phyloP scores from a whole-genome alignment of 2,888 invertebrate genomes.

The Adelphocoris suturalis region DNA sequence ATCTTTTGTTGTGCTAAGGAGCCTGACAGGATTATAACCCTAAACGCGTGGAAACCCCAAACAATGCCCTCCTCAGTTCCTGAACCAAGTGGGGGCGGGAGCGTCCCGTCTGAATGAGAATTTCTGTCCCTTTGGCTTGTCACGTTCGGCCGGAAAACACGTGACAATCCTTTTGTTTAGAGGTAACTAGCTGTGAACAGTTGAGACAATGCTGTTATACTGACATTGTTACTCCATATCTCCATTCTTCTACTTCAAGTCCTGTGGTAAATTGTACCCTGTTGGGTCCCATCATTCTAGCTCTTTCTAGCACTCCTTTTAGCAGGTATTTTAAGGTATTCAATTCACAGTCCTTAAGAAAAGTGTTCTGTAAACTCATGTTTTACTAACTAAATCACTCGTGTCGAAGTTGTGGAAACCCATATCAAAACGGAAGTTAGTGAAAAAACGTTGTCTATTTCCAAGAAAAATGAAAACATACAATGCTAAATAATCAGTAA shows the following conservation, averaged over 20 bases:
- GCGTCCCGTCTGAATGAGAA: slow-evolving; percentile 21
- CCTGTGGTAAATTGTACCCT: slow-evolving; percentile 25
- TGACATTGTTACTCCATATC: slow-evolving; percentile 36
- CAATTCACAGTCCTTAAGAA: too few species aligned
- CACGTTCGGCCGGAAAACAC: slow-evolving; percentile 9
- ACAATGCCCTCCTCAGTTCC: background rate
- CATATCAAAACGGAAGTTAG: too few species aligned
- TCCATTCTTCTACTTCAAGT: slow-evolving; percentile 47
- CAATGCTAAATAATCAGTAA: too few species aligned
- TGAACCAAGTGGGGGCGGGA: background rate
- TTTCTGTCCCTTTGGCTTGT: slow-evolving; percentile 10
- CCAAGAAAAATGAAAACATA: too few species aligned
- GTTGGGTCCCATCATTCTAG: background rate
- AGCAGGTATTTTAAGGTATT: background rate
- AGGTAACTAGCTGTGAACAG: slow-evolving; percentile 63
- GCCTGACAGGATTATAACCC: background rate
- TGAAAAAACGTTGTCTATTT: too few species aligned
- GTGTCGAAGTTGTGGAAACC: too few species aligned
- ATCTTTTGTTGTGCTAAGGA: too few species aligned
- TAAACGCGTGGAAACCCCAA: slow-evolving; percentile 18
- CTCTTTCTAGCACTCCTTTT: background rate
- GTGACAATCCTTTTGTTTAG: slow-evolving; percentile 44
- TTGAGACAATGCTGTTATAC: slow-evolving; percentile 38
- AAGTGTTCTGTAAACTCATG: too few species aligned
- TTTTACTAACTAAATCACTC: too few species aligned